These are phyloP conservation scores for Heliconius hewitsoni DNA, from an alignment of 1,140 invertebrate species.

Conservation along the genomic window DNA sequence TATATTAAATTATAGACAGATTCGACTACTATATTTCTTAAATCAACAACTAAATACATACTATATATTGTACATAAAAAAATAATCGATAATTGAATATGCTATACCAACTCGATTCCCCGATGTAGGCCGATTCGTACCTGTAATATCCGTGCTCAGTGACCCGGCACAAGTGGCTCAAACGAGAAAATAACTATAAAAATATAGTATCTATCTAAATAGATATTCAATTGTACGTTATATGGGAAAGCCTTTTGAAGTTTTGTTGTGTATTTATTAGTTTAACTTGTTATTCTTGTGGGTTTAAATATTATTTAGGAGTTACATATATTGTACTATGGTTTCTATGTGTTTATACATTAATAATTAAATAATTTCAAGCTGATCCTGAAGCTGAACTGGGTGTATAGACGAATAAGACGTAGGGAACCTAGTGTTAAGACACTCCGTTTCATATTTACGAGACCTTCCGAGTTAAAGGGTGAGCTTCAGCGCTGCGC, in stretches of 20 bases:
- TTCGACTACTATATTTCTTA: too few species aligned
- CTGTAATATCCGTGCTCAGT: constrained; percentile 7
- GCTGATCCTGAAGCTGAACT: too few species aligned
- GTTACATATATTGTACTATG: not conserved
- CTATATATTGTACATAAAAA: not conserved
- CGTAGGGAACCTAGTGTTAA: too few species aligned
- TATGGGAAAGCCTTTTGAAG: not conserved
- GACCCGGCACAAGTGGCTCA: constrained; percentile 7
- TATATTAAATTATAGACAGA: too few species aligned
- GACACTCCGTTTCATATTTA: too few species aligned
- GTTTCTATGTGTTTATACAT: not conserved
- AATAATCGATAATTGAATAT: not conserved
- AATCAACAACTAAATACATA: not conserved
- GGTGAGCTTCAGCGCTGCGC: too few species aligned
- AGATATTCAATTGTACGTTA: not conserved
- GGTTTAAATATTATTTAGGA: not conserved
- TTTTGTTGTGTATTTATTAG: not conserved
- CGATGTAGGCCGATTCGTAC: constrained; percentile 10
- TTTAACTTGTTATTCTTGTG: not conserved
- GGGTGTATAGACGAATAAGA: too few species aligned
- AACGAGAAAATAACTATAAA: constrained; percentile 2
- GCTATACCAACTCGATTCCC: not conserved
- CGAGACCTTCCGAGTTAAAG: too few species aligned
- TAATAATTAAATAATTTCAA: not conserved
- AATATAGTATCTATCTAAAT: not conserved